These are phyloP conservation scores for Cyanoderma ruficeps DNA, from an alignment of 2,113 vertebrate species.

Conservation along the genomic window DNA sequence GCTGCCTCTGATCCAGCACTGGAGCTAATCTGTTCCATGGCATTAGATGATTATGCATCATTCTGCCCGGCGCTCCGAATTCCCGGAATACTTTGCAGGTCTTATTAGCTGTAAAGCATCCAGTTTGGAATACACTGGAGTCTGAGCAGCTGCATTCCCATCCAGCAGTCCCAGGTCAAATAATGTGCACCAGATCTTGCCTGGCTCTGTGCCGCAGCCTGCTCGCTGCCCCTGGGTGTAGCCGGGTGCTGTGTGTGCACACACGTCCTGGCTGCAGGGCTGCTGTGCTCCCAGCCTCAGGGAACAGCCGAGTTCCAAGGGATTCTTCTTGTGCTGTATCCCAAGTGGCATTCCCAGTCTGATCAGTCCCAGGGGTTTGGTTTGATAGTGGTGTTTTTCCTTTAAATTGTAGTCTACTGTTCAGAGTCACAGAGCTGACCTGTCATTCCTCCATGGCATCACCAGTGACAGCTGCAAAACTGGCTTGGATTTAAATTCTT, in stretches of 20 bases:
- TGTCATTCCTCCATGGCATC: not conserved
- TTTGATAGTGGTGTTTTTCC: not conserved
- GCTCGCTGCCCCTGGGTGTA: not conserved
- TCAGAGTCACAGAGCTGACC: not conserved
- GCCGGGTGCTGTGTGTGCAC: not conserved
- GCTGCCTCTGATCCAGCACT: not conserved
- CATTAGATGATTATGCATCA: not conserved
- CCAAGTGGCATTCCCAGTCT: not conserved
- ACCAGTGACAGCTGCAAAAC: not conserved
- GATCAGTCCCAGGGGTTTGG: not conserved
- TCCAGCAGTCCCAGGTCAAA: not conserved
- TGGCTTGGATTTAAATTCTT: not conserved
- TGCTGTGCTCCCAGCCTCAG: rapidly evolving
- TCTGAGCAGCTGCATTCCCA: not conserved
- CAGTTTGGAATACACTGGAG: not conserved
- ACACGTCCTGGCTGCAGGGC: not conserved
- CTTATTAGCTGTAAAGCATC: constrained; percentile 2
- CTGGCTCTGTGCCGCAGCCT: not conserved
- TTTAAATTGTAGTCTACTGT: not conserved
- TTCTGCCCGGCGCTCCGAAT: not conserved
- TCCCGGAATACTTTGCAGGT: not conserved
- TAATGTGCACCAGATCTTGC: not conserved
- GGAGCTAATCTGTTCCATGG: not conserved
- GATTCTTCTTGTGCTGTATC: not conserved
- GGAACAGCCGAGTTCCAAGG: not conserved